Evolutionary conservation across 1,140 invertebrate genomes (phyloP), one percentile per base, ranked within the genome.

Genomic region (Babylonia areolata): DNA sequence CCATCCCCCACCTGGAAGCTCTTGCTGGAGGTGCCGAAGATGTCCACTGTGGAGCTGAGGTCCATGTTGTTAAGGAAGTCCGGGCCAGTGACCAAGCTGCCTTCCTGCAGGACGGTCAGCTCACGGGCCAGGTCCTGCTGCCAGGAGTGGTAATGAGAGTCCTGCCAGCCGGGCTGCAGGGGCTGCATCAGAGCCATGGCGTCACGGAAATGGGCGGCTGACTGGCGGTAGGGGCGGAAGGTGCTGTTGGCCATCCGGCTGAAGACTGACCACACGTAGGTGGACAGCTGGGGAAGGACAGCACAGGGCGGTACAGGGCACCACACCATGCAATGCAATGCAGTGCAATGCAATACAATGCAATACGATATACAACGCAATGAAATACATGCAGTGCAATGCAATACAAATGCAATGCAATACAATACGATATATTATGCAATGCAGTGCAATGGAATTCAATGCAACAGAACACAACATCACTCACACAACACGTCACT

Each of bases 21-120:
- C n/a, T 54, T 54, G 78, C 54, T 80, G 78, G 28, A 46, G 28
- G 78, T 58, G 40, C 78, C 78, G 46, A 80, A 80, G n/a, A 80
- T 80, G 31, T 31, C 46, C 28, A 39, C 5, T 9, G 28, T 39
- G 78, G 28, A 12, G 46, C 15, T 40, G 40, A 54, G 9, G 40
- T 35, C 46, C 78, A 33, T 20, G 37, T 40, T 28, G 37, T 23
- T 42, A 0, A 3, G 3, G 12, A 6, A 20, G 39, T 31, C 37
- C 20, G 77, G 23, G 5, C 5, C 40, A 12, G 33, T 3, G 40
- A 80, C n/a, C 20, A 20, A 80, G 33, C n/a, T 51, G 15, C 15
- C 17, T 28, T 51, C 46, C 2, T 33, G 17, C 5, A 80, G 46
- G 40, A 58, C 28, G 28, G 42, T 20, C 28, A 54, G 9, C 20